Evolutionary conservation across 1,140 invertebrate species (phyloP).

Genomic region (Adoxophyes honmai): DNA sequence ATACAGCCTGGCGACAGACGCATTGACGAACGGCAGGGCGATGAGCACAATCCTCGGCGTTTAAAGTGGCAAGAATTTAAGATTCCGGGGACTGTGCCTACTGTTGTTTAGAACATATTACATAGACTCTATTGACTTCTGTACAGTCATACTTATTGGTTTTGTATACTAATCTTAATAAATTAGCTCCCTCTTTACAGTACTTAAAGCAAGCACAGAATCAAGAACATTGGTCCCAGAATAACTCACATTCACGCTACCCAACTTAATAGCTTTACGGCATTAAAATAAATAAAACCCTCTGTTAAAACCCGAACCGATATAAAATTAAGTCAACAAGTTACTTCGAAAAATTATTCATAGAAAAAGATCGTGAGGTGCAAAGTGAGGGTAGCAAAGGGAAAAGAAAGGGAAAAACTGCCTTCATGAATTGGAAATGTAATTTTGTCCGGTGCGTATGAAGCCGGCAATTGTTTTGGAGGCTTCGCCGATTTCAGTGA

Average conservation of each 20-base stretch:
- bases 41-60: too few relatives aligned
- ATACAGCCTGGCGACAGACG: too few relatives aligned
- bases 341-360: constrained; percentile 63
- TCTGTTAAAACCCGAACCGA: constrained; percentile 27
- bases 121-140: too few relatives aligned
- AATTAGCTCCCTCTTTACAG: too few relatives aligned
- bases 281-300: not conserved
- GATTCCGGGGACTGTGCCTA: too few relatives aligned
- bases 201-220: too few relatives aligned
- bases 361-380: constrained; percentile 60
- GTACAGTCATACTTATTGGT: too few relatives aligned
- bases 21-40: too few relatives aligned
- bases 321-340: constrained; percentile 73
- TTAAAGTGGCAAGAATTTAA: too few relatives aligned
- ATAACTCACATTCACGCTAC: not conserved
- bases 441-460: constrained; percentile 44
- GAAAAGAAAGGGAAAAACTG: constrained; percentile 39
- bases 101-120: too few relatives aligned
- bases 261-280: not conserved
- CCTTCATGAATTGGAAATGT: constrained; percentile 72
- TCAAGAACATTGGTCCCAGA: too few relatives aligned
- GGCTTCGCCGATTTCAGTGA: constrained; percentile 36
- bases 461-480: constrained; percentile 42
- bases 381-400: constrained; percentile 29
- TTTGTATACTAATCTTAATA: too few relatives aligned